Conservation (phyloP, 2,797 vertebrate species). For the Taenioides sp. region DNA sequence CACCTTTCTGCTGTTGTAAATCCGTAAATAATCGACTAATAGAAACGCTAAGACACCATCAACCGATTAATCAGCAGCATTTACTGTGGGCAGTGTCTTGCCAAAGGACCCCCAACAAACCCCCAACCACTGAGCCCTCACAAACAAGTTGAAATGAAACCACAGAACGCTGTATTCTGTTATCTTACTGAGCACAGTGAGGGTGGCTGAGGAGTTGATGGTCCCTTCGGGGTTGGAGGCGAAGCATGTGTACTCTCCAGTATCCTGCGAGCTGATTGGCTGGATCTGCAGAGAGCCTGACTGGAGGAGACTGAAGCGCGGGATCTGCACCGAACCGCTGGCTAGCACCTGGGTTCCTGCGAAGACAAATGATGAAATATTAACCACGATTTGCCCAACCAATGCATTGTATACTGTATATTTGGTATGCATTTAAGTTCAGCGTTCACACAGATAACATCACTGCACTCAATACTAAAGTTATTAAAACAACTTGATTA, state of each 20-base stretch:
- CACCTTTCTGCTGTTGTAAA: too few species aligned
- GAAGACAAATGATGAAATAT: conserved; percentile 8
- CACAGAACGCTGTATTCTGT: background rate
- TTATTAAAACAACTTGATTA: too few species aligned
- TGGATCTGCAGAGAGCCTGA: conserved; percentile 88
- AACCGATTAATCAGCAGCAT: too few species aligned
- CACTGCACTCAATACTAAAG: too few species aligned
- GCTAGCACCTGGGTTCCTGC: conserved; percentile 85
- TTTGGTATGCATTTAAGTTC: too few species aligned
- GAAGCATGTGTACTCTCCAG: conserved; percentile 88
- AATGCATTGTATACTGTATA: background rate
- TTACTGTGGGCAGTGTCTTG: too few species aligned
- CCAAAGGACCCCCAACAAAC: too few species aligned
- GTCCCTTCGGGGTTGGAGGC: conserved; percentile 83
- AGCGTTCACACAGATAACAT: too few species aligned
- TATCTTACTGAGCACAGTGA: conserved; percentile 96
- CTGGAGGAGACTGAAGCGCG: conserved; percentile 87
- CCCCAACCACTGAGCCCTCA: too few species aligned
- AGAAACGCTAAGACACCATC: too few species aligned
- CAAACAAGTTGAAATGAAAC: background rate
- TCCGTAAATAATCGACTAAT: too few species aligned
- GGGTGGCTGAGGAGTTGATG: conserved; percentile 78
- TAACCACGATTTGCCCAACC: background rate
- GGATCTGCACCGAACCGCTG: conserved; percentile 87
- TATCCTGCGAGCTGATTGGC: conserved; percentile 84